Evolutionary conservation across 2,797 vertebrate genomes (phyloP), one percentile per base, ranked within the genome.

Genomic region (Lepidocolaptes lacrymiger): DNA sequence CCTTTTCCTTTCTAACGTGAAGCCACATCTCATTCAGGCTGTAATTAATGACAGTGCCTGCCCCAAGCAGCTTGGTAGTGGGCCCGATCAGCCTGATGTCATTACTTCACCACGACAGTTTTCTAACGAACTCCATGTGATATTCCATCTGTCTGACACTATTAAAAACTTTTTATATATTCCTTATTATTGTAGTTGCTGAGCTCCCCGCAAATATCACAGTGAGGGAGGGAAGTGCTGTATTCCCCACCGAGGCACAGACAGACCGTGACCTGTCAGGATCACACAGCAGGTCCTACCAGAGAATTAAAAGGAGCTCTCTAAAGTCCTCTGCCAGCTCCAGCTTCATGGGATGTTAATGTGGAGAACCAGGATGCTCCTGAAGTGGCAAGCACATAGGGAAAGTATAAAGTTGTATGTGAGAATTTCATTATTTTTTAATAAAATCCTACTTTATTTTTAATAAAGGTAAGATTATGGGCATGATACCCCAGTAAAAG

Each of bases 41-140:
- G 77, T 94, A 95, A 95, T 95, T 97, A 91, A 82, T 76, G 91
- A 69, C 96, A 97, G 80, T 44, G 76, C 44, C 85, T 85, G 94
- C 95, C 94, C 93, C 88, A 63, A 90, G 95, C 95, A 94, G 93
- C 94, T 93, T 93, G 91, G 94, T 89, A 77, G 82, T 80, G 79
- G 94, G 96, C 94, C 95, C 14, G 12, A 95, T 95, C 95, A 94
- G 95, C 90, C 86, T 96, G 90, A 94, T 97, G 91, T 96, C 95
- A 96, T 94, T 92, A 61, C 84, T 85, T 85, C 84, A 69, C 93
- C 88, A 89, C 89, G 94, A 93, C 94, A 96, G 74, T 94, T 89
- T 71, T 92, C 84, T 96, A 95, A 97, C 94, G 8, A 85, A 17
- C 88, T 94, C 94, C 95, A 95, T 95, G 84, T 96, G 96, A 92